Base-by-base conservation (phyloP, 1,140 invertebrate species). In the Drosophila repletoides region DNA sequence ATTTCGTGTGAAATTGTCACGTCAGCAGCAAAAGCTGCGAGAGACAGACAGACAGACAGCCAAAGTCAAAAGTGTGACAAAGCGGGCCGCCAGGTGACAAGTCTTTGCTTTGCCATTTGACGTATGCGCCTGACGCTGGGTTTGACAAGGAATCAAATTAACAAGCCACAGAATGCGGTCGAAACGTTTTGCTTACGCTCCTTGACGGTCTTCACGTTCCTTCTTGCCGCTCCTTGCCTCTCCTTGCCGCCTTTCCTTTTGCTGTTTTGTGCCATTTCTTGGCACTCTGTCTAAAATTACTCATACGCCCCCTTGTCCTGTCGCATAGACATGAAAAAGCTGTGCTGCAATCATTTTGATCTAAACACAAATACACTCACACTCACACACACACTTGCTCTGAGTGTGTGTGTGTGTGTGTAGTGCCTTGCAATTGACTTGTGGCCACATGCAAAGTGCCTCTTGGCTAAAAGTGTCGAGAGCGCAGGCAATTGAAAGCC, bases 71-170 rank as follows among this genome's bases (percentile, higher is more conserved):
- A 73, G 77, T 76, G 73, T 68, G 69, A 68, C 70, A 72, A 51
- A 51, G 56, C 55, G 43, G 14, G 55, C 43, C 12, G 26, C 53
- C 34, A 69, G 73, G 61, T 49, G 72, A 55, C 59, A 76, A 59
- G 72, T 59, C 45, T 49, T 49, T 65, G 56, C 64, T 21, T 29
- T 60, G 53, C 26, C 70, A 36, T 59, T 65, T 53, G 60, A 17
- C 52, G 38, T 71, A 41, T 68, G 29, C 28, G 14, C 6, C 22
- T 41, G 73, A 31, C 73, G 53, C 45, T 77, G 79, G 51, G 56
- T 81, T 83, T 81, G 79, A 84, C 79, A 71, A 70, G 65, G 66
- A 84, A 84, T 77, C 56, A 77, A 84, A 83, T 83, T 84, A 79
- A 79, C 69, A 84, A 74, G 51, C 74, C 74, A 49, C 77, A 70